Percentiles rank a stretch among this genome's conserved stretches.
These are phyloP conservation scores for Siniperca scherzeri DNA, from an alignment of 2,797 vertebrate species.

Conservation along the genomic window DNA sequence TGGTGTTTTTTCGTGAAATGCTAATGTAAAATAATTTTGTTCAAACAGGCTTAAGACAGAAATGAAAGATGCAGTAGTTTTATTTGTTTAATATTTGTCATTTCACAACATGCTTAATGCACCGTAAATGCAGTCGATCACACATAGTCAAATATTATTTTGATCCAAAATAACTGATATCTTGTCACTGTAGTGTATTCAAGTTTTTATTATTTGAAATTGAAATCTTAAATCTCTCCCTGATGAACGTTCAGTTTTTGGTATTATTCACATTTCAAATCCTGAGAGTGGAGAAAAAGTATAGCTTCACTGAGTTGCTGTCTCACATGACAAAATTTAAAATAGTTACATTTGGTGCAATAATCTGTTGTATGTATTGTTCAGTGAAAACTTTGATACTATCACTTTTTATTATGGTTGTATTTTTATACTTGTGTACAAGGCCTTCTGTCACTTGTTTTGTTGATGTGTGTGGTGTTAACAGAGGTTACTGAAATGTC, in stretches of 20 bases:
- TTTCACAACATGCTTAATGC: conserved; percentile 10
- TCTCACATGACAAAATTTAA: conserved; percentile 9
- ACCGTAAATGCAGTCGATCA: conserved; percentile 15
- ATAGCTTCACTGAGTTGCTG: conserved; percentile 20
- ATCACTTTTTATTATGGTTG: conserved; percentile 72
- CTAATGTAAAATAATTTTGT: conserved; percentile 2
- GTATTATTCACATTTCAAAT: conserved; percentile 17
- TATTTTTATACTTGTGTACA: conserved; percentile 75
- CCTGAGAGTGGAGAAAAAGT: conserved; percentile 12
- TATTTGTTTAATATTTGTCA: conserved; percentile 22
- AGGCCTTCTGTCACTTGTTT: conserved; percentile 57
- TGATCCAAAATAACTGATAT: neutral
- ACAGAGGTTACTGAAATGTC: conserved; percentile 50
- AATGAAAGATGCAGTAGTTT: neutral
- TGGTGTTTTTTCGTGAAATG: conserved; percentile 18
- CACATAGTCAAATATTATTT: neutral
- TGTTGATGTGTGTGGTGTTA: conserved; percentile 47
- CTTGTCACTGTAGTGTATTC: neutral
- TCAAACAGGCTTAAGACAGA: conserved; percentile 1
- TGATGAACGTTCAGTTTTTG: neutral
- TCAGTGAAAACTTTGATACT: conserved; percentile 73
- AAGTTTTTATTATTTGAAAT: neutral
- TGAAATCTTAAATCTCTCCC: neutral
- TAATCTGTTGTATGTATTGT: conserved; percentile 72
- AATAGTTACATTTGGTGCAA: conserved; percentile 74